These are phyloP conservation scores for Serilophus lunatus DNA, from an alignment of 2,113 vertebrate genomes.

Conservation along the genomic window DNA sequence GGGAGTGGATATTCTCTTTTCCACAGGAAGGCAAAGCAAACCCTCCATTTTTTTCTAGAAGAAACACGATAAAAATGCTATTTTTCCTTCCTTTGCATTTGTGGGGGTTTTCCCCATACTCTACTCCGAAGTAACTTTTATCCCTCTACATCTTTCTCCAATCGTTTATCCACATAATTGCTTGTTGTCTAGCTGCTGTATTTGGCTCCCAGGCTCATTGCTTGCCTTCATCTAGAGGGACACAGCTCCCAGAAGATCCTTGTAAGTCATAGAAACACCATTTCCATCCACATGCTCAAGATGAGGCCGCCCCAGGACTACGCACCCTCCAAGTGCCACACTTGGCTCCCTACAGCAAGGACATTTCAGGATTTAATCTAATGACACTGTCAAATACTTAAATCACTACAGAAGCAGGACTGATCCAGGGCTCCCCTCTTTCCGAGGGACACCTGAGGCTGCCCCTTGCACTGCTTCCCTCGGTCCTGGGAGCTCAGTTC, in stretches of 20 bases:
- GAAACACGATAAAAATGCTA: not conserved
- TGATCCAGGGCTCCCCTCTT: not conserved
- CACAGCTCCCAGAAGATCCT: not conserved
- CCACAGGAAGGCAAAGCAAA: not conserved
- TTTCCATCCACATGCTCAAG: not conserved
- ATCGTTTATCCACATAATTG: not conserved
- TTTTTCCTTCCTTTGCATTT: not conserved
- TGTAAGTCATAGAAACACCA: not conserved
- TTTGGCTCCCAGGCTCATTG: not conserved
- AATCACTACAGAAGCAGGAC: not conserved
- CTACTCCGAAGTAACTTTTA: not conserved
- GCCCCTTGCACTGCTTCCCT: not conserved
- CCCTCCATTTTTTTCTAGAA: not conserved
- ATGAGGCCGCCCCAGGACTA: not conserved
- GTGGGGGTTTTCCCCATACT: not conserved
- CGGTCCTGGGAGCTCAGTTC: not conserved
- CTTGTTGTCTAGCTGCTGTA: not conserved
- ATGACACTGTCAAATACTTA: not conserved
- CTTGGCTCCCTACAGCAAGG: not conserved
- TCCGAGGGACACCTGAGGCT: not conserved
- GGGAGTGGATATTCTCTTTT: not conserved
- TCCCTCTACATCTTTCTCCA: fast-evolving
- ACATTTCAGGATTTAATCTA: not conserved
- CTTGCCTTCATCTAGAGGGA: not conserved
- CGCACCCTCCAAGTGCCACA: not conserved